Conservation (phyloP, 2,113 vertebrate genomes). For the Tragelaphus buxtoni region DNA sequence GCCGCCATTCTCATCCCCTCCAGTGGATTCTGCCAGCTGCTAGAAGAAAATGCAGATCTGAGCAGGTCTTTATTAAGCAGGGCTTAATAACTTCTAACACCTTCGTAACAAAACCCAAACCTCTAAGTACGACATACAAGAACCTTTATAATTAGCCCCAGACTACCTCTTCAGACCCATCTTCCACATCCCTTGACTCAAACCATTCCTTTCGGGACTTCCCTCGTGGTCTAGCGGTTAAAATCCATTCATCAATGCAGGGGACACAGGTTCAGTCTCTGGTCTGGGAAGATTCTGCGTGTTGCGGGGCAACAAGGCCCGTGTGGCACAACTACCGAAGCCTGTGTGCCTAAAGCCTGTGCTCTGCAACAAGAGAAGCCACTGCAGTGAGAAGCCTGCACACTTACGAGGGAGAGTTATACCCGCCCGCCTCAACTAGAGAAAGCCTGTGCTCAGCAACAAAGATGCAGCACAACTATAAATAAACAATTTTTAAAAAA, state of each 20-base stretch:
- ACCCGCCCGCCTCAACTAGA: neutral
- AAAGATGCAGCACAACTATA: neutral
- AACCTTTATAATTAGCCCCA: neutral
- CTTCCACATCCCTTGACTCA: neutral
- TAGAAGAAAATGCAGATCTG: neutral
- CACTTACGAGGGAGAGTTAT: neutral
- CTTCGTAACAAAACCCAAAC: neutral
- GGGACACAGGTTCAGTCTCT: neutral
- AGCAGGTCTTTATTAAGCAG: neutral
- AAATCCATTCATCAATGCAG: neutral
- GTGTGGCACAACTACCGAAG: neutral
- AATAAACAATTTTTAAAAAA: neutral
- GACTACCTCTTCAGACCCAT: neutral
- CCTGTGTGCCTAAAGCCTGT: neutral
- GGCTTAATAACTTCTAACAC: neutral
- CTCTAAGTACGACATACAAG: neutral
- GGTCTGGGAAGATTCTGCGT: neutral
- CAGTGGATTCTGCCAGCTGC: neutral
- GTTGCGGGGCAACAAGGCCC: neutral
- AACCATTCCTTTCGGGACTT: neutral
- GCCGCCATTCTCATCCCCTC: neutral
- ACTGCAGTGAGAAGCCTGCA: neutral
- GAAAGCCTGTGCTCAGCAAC: neutral
- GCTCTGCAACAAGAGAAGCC: neutral
- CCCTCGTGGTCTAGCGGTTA: neutral